Base-by-base conservation (phyloP, 2,797 vertebrate species). In the Aldrovandia affinis region DNA sequence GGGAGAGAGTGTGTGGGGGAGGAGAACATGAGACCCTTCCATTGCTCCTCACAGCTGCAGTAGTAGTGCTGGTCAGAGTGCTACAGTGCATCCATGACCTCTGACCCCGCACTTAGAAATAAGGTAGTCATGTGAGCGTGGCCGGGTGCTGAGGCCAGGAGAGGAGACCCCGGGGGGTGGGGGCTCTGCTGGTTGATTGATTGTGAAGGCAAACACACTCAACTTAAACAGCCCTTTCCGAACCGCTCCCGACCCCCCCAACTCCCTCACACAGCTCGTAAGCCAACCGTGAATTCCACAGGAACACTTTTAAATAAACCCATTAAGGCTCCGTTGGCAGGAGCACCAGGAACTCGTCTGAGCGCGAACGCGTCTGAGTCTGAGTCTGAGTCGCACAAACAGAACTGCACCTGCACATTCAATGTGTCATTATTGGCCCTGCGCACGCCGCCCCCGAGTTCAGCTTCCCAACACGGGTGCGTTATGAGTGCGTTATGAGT, bases 271-370 rank as follows among this genome's bases (percentile, higher is more conserved):
- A 55, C 30, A 33, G 47, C 55, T 39, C 25, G 30, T 59, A 78
- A 80, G 57, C 82, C 57, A n/a, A 50, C 85, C 78, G 70, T 55
- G 61, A 79, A 80, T 84, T 84, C 83, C 83, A 57, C 50, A 79
- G 80, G 70, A 84, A 84, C 80, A 78, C 80, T 59, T 81, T 81
- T 79, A 85, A 85, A 85, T 84, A 85, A 87, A 87, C 83, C 82
- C 82, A 85, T 83, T 81, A 85, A 39, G 55, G 59, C 70, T 73
- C 2, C 4, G 39, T 54, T 79, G 82, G 84, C 79, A 85, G 85
- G 82, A 61, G n/a, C 70, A 57, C 68, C 70, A 47, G 8, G 84
- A 78, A 42, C 78, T 85, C 65, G 79, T 81, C 81, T 87, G 86
- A n/a, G n/a, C n/a, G n/a, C n/a, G n/a, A n/a, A n/a, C n/a, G 39